A percentile compares a stretch with the other conserved stretches of the same genome.
phyloP scores from a whole-genome alignment of 2,113 vertebrate species.

The Hydrochoerus hydrochaeris region DNA sequence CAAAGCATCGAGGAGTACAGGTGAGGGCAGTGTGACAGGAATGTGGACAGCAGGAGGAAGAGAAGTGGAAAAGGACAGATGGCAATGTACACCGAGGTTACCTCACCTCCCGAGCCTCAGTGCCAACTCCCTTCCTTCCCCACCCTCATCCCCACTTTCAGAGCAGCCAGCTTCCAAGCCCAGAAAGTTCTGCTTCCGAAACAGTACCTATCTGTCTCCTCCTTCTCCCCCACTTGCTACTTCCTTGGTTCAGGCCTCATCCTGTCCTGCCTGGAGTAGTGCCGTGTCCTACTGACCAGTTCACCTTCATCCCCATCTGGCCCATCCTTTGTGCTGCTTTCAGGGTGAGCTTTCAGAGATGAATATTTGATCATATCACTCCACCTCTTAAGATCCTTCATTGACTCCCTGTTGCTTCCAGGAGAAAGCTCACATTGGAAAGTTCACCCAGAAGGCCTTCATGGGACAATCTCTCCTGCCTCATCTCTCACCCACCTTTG shows the following conservation, averaged over 20 bases:
- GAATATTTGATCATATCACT: neutral
- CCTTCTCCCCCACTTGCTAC: too few species aligned
- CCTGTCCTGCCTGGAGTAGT: neutral
- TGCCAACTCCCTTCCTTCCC: neutral
- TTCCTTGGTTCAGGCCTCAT: neutral
- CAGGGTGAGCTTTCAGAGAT: neutral
- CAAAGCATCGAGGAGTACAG: neutral
- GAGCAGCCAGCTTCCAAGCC: neutral
- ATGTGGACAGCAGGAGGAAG: neutral
- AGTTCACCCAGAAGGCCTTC: neutral
- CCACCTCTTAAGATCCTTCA: neutral
- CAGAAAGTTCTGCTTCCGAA: neutral
- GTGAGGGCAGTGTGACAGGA: neutral
- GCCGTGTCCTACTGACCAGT: neutral
- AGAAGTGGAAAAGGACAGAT: neutral
- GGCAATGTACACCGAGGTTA: too few species aligned
- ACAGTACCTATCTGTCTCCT: accelerated
- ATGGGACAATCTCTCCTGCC: neutral
- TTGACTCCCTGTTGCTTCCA: neutral
- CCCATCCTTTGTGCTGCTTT: neutral
- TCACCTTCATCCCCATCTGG: neutral
- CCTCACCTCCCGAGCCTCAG: neutral
- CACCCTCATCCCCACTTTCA: too few species aligned
- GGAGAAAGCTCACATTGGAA: neutral
- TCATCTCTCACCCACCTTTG: neutral